Evolutionary conservation across 1,140 invertebrate species (phyloP).

Genomic region (Dendrolimus kikuchii): DNA sequence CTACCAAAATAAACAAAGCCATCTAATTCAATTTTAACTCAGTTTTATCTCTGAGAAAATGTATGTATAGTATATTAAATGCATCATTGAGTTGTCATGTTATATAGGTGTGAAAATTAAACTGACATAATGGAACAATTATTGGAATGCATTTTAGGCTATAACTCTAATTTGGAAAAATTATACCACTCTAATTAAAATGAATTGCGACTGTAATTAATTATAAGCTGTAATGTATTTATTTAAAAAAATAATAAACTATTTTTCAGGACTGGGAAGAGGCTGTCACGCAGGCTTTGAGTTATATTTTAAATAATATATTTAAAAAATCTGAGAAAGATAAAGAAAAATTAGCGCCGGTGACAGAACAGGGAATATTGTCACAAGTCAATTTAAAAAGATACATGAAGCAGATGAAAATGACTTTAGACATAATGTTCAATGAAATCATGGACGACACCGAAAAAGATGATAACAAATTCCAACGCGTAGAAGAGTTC

Average conservation of each 20-base stretch:
- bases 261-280: constrained; percentile 56
- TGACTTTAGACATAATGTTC: constrained; percentile 47
- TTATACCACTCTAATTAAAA: no score
- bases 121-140: not conserved
- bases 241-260: constrained; percentile 6
- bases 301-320: constrained; percentile 48
- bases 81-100: not conserved
- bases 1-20: no score
- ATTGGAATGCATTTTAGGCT: no score
- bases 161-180: no score
- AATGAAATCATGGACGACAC: constrained; percentile 12
- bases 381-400: constrained; percentile 52
- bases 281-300: constrained; percentile 39
- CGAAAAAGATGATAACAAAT: constrained; percentile 21
- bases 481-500: constrained; percentile 44
- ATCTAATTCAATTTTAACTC: no score
- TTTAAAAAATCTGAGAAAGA: constrained; percentile 58
- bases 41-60: no score
- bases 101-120: not conserved
- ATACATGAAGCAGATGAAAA: constrained; percentile 48
- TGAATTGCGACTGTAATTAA: no score
- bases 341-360: constrained; percentile 50
- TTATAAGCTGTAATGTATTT: no score
- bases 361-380: constrained; percentile 52
- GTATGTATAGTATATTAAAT: no score